Evolutionary conservation across 2,888 invertebrate species (phyloP).

Genomic region (Didymodactylos carnosus): DNA sequence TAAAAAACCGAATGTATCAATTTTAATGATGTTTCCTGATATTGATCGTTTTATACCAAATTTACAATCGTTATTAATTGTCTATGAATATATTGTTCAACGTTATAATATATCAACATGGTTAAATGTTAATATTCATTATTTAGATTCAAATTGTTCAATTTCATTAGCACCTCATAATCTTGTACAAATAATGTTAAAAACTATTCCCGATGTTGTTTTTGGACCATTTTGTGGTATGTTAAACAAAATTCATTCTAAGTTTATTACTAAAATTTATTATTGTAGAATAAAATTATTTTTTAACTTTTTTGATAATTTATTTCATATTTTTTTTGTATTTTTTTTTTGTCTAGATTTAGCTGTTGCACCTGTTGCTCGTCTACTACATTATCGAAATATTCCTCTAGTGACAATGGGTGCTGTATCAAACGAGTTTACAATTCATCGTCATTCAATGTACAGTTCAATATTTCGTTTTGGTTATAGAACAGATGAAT

Average conservation of each 20-base stretch:
- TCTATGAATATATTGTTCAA: background rate
- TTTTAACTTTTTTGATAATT: background rate
- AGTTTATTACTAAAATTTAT: too few species aligned
- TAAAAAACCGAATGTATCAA: background rate
- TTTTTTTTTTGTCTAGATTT: background rate
- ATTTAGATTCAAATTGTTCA: background rate
- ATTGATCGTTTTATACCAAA: background rate
- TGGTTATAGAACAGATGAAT: background rate
- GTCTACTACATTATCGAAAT: slow-evolving; percentile 71
- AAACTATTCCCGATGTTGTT: background rate
- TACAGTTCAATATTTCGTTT: slow-evolving; percentile 8
- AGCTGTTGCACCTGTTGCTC: slow-evolving; percentile 66
- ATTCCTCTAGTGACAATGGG: slow-evolving; percentile 60
- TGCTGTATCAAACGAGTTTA: slow-evolving; percentile 25
- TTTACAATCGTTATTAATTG: background rate
- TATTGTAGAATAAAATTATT: too few species aligned
- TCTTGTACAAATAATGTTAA: background rate
- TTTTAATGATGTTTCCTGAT: background rate
- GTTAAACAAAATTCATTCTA: background rate
- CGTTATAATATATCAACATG: background rate
- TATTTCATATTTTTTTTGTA: background rate
- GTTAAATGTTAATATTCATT: background rate
- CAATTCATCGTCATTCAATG: slow-evolving; percentile 19
- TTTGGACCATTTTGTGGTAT: background rate
- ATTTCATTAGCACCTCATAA: background rate